Evolutionary conservation across 1,140 invertebrate species (phyloP), one percentile per base, ranked within the genome.

Genomic region (Drosophila miranda): DNA sequence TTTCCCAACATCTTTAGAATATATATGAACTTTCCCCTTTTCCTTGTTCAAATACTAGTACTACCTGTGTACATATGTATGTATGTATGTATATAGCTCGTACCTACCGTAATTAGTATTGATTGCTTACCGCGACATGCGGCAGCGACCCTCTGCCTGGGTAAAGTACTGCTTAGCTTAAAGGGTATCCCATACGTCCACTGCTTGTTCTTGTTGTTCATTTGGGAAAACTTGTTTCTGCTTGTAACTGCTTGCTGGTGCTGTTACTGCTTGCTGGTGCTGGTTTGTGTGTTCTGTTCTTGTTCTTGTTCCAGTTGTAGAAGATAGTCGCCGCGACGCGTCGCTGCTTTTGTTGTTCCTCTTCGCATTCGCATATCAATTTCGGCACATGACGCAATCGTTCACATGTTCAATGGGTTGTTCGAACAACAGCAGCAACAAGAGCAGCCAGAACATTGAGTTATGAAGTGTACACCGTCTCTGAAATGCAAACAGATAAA

Each of bases 321-420:
- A 43, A 56, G 28, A 56, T 63, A 30, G 56, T 58, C 26, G 6
- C 2, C 28, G 30, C 19, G 19, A 19, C 19, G 23, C 30, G 69
- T 66, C 66, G 45, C 73, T 72, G 14, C 30, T 30, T 30, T 67
- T 67, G 46, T 59, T 69, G 61, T 45, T 66, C 55, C 53, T 72
- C 45, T 42, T 68, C 5, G 51, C 51, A 68, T 81, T 84, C 78
- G 81, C 82, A 87, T 86, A 86, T 86, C 81, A 86, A 86, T 86
- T 86, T 86, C 77, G 78, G 82, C 77, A 87, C 77, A 86, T 86
- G 81, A 87, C 81, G 81, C 81, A 86, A 86, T 77, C 82, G 34
- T 87, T 87, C 81, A 87, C 81, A 86, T 86, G 82, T 56, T 87
- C 82, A 71, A 73, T 76, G 70, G 56, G 66, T 48, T 21, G 8